Evolutionary conservation across 1,140 invertebrate species (phyloP), one percentile per base, ranked within the genome.

Genomic region (Melitaea cinxia): DNA sequence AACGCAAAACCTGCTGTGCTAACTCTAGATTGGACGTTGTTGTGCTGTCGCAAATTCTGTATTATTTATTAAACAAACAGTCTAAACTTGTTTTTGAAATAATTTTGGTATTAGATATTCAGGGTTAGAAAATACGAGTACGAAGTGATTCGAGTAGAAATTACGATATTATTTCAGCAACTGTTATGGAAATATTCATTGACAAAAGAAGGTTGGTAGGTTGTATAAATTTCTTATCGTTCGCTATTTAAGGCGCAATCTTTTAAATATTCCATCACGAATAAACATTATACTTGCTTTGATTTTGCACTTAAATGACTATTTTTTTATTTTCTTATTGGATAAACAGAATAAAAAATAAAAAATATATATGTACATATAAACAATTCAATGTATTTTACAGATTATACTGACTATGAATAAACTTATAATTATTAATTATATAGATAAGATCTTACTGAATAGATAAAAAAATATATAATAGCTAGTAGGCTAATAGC

Each of bases 191-290:
- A 47, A 19, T 45, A 45, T 47, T 47, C 42, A 23, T 23, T 47
- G 42, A 47, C 21, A 47, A 14, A 47, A 47, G 21, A 23, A n/a
- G n/a, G n/a, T n/a, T n/a, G 23, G 42, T 23, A 47, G 42, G 42
- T 47, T 19, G 42, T 19, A 47, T 47, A 47, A 47, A 47, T 47
- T 47, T 47, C 21, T 47, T 17, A 47, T 47, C n/a, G 42, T 47
- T 12, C 42, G 42, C n/a, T 47, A 47, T 47, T 47, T 23, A 23
- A 45, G 39, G 39, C 17, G 19, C 15, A 2, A 12, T 24, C 12
- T 24, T 56, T 56, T 35, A 23, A 56, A 56, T 56, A 39, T 56
- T 56, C 21, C 35, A 24, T 37, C 33, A n/a, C 30, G 23, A 56
- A 39, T 39, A 56, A 24, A 12, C 53, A 10, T 39, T 24, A 12